phyloP scores from a whole-genome alignment of 1,140 invertebrate species.

The Kradibia gibbosae region DNA sequence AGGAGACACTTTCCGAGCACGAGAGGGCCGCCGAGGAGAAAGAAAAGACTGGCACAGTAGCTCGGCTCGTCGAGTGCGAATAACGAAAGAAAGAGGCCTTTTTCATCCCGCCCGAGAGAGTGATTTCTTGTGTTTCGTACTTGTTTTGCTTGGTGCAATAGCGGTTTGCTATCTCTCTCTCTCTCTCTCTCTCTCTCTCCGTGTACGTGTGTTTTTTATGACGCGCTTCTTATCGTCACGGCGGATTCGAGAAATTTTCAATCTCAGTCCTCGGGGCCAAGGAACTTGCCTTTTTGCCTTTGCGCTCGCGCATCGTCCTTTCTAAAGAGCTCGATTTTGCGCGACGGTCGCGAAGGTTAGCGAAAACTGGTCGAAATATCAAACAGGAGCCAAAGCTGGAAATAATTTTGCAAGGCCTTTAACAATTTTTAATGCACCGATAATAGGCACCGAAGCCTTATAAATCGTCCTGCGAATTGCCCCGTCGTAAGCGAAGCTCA shows the following conservation, averaged over 20 bases:
- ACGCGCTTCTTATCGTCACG: constrained; percentile 3
- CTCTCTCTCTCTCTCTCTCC: no score
- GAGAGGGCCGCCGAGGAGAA: background rate
- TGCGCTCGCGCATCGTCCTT: background rate
- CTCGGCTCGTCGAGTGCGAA: background rate
- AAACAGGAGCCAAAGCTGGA: no score
- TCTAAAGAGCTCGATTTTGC: no score
- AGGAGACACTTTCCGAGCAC: constrained; percentile 9
- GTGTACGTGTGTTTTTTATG: no score
- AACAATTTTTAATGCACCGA: no score
- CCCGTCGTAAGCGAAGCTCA: background rate
- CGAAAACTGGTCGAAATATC: background rate
- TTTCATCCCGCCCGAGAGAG: background rate
- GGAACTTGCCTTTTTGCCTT: background rate
- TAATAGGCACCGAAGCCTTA: no score
- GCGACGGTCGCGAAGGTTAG: no score
- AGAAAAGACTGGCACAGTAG: background rate
- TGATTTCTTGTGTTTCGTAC: constrained; percentile 10
- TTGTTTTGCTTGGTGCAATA: background rate
- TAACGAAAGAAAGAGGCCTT: background rate
- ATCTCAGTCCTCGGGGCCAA: background rate
- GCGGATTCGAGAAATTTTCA: background rate
- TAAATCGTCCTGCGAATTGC: background rate
- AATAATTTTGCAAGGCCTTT: no score
- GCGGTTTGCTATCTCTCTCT: no score